These are phyloP conservation scores for Proterorhinus semilunaris DNA, from an alignment of 2,113 vertebrate genomes.

Conservation along the genomic window DNA sequence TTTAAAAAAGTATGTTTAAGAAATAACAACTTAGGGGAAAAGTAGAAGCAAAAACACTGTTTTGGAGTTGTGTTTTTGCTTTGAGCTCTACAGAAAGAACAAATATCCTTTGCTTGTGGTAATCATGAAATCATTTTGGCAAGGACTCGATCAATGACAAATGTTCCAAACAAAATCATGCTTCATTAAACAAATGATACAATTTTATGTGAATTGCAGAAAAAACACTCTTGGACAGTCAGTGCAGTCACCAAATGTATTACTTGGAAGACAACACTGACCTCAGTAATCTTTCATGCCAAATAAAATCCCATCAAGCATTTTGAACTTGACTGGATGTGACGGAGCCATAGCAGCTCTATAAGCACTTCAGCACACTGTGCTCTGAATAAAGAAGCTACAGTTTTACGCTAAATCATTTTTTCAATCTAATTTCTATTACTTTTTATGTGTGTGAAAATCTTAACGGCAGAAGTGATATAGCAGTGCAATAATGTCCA, in stretches of 20 bases:
- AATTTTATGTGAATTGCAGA: background rate
- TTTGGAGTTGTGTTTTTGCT: background rate
- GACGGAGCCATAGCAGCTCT: conserved; percentile 17
- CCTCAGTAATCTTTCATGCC: background rate
- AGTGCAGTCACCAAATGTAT: background rate
- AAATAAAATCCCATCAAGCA: conserved; percentile 20
- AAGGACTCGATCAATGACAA: background rate
- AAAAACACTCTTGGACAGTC: background rate
- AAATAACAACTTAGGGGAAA: too few relatives aligned
- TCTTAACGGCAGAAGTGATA: conserved; percentile 74
- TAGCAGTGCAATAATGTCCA: conserved; percentile 80
- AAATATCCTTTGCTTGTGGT: background rate
- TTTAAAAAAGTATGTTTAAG: too few relatives aligned
- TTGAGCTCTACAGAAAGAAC: background rate
- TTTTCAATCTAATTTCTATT: conserved; percentile 59
- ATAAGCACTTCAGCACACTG: conserved; percentile 26
- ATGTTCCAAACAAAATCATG: background rate
- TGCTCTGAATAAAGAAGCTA: conserved; percentile 25
- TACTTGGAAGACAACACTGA: background rate
- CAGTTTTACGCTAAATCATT: conserved; percentile 45
- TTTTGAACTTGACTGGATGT: conserved; percentile 36
- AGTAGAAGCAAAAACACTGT: background rate
- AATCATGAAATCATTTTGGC: background rate
- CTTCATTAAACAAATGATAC: background rate
- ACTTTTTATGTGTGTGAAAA: conserved; percentile 66